Base-by-base conservation (phyloP, 2,888 invertebrate species). In the Drepana falcataria region DNA sequence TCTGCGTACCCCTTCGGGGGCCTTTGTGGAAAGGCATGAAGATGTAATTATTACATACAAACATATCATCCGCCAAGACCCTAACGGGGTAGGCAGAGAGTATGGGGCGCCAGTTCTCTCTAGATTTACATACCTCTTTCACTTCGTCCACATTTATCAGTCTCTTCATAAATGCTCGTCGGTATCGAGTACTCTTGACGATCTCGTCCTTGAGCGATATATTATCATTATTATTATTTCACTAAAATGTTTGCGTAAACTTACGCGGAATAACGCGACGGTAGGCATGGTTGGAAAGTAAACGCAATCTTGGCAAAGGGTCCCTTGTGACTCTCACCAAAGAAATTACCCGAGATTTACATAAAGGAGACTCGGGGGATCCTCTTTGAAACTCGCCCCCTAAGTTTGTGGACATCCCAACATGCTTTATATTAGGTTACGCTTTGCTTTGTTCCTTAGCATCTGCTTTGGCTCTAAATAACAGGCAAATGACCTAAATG, bases 271-370 rank as follows among this genome's bases (percentile, higher is more conserved):
- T 73, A 73, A 76, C 73, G 72, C 69, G 68, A 72, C 77, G 69
- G 75, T 77, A 73, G 67, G 66, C 67, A 75, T 72, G 74, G 77
- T 78, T 77, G 77, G 77, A 77, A 80, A 82, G 81, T 82, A 80
- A 83, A 83, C 80, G 78, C 83, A 85, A 86, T 86, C 81, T 84
- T 75, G 72, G 73, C 76, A 77, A 84, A 81, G 75, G 82, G 81
- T 82, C 85, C 77, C 82, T 68, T 74, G 81, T 71, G 85, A 83
- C 81, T 82, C 81, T 80, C 83, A 81, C 86, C 80, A 80, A 84
- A 84, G 86, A 85, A 88, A 87, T 87, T 87, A 86, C 85, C 77
- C 77, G 69, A 80, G 80, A 87, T 87, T 89, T 87, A 82, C 88
- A 87, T 89, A 87, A 87, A 87, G 85, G 85, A 83, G 84, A 83